Evolutionary conservation across 2,113 vertebrate genomes (phyloP), one percentile per base, ranked within the genome.

Genomic region (Centropus bengalensis): DNA sequence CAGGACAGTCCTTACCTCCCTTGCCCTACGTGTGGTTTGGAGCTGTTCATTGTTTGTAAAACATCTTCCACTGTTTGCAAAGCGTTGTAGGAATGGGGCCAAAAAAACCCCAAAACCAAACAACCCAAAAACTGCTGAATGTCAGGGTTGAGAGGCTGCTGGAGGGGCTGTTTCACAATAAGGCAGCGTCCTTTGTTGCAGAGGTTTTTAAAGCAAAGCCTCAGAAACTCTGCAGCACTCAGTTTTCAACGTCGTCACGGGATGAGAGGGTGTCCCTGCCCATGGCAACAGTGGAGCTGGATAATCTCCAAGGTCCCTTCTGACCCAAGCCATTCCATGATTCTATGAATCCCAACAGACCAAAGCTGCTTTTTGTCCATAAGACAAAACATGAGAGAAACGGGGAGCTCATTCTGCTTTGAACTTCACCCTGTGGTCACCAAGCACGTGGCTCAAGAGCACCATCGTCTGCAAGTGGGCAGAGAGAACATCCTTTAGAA

Each of bases 391-490:
- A 59, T 6, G 32, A 86, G 36, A 54, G 42, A 70, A 22, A 7
- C 2, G 2, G 9, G 40, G 38, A 83, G 49, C 9, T 21, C 73
- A 66, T 20, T 16, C 23, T 40, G 28, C 60, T 51, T 58, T 55
- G 32, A 51, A 40, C 20, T 32, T 90, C 28, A 14, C 20, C 5
- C 38, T 30, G 10, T 22, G 52, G n/a, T 10, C 30, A 66, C n/a
- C 83, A 58, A 83, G 36, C 2, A 2, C 0, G 0, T 16, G 5
- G 9, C 30, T 82, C 45, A 56, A 69, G 27, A 85, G 15, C 54
- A 45, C 14, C 1, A 0, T 13, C 64, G 10, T 14, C n/a, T 47
- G 8, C 13, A 49, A 38, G 10, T 5, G 40, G 19, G 27, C 9
- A 23, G 26, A 44, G 30, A 17, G 15, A 4, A 9, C 8, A 7